Evolutionary conservation across 30 jellyfish, hydroid and myxozoan species (phyloP).

Genomic region (Aurelia aurita): DNA sequence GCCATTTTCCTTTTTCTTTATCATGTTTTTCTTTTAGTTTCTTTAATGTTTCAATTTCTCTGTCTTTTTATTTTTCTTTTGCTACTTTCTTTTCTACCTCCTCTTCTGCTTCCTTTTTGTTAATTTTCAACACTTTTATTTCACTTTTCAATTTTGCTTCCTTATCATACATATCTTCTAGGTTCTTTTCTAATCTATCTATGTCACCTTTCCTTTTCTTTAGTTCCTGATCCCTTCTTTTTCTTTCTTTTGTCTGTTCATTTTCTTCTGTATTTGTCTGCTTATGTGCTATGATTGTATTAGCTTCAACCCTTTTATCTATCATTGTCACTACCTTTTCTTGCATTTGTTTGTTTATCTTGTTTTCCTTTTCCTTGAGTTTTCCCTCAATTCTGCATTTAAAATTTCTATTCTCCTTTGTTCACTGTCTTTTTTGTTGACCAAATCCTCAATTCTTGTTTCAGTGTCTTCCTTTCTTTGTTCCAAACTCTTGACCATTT

Average conservation of each 20-base stretch:
- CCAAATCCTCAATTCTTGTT: no score
- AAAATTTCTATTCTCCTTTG: no score
- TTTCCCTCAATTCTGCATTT: no score
- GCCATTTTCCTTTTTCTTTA: background rate
- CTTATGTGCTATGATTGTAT: no score
- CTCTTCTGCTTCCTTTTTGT: background rate
- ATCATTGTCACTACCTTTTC: background rate
- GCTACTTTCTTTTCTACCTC: background rate
- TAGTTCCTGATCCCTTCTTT: no score
- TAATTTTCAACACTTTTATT: background rate
- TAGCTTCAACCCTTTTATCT: background rate
- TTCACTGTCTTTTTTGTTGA: no score
- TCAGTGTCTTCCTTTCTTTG: no score
- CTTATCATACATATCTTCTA: background rate
- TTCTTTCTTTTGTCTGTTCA: background rate
- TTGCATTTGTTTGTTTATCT: no score
- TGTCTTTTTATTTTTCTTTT: no score
- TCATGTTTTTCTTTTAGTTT: background rate
- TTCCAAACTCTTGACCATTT: no score
- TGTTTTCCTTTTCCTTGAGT: no score
- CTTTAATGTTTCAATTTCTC: background rate
- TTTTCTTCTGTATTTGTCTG: background rate
- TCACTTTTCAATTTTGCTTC: background rate
- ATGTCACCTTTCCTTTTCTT: background rate
- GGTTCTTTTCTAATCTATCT: background rate